Evolutionary conservation across 2,797 vertebrate species (phyloP).

Genomic region (Syngnathus rostellatus): DNA sequence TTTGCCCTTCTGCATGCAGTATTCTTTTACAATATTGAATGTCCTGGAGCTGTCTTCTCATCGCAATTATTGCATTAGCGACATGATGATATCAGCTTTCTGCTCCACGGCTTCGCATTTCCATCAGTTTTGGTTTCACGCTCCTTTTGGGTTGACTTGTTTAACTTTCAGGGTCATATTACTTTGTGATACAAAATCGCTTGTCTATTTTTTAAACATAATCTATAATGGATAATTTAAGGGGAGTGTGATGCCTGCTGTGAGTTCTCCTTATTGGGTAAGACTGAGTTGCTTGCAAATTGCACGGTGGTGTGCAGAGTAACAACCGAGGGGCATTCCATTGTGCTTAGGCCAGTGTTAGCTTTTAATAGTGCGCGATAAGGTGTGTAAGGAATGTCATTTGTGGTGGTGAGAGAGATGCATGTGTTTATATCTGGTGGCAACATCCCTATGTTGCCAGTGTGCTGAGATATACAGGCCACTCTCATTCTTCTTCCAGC

Average conservation of each 20-base stretch:
- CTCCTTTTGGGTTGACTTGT: neutral
- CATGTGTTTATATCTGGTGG: conserved; percentile 38
- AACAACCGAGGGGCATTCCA: conserved; percentile 17
- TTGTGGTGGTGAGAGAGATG: conserved; percentile 22
- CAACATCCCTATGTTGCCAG: conserved; percentile 19
- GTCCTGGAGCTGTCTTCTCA: conserved; percentile 21
- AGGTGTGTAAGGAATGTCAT: conserved; percentile 36
- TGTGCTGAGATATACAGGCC: neutral
- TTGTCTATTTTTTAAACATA: neutral
- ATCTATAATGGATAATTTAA: neutral
- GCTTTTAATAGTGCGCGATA: conserved; percentile 35
- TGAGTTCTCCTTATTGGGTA: conserved; percentile 24
- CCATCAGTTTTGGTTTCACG: neutral
- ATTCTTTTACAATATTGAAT: conserved; percentile 36
- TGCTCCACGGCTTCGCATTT: conserved; percentile 10
- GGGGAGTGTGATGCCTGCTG: conserved; percentile 11
- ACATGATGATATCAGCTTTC: conserved; percentile 20
- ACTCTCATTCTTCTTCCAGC: conserved; percentile 4
- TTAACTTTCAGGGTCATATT: neutral
- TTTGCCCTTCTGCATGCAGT: conserved; percentile 18
- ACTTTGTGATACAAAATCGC: no score
- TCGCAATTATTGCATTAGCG: conserved; percentile 23
- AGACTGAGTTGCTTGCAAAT: conserved; percentile 14
- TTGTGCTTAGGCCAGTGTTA: conserved; percentile 34
- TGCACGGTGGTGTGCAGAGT: conserved; percentile 11